Percentiles rank a stretch among this genome's conserved stretches.
Conservation (phyloP, 2,888 invertebrate species). For the Mayetiola destructor region DNA sequence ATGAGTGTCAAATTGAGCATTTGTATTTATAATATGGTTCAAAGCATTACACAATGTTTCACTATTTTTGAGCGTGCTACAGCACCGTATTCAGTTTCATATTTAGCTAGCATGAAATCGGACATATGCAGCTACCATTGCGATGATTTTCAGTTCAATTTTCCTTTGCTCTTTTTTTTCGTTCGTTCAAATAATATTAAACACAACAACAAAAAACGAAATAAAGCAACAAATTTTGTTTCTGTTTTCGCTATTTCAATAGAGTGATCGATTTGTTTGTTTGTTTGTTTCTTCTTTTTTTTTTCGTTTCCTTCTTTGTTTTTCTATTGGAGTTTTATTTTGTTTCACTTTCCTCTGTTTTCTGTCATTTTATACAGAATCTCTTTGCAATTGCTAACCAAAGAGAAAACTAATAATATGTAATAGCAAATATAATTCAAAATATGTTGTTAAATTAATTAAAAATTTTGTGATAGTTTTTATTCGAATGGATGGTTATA, state of each 20-base stretch:
- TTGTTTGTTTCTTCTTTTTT: not conserved
- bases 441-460: too few relatives aligned
- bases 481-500: too few relatives aligned
- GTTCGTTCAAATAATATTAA: too few relatives aligned
- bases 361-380: too few relatives aligned
- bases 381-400: too few relatives aligned
- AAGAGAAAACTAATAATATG: too few relatives aligned
- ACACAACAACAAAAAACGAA: too few relatives aligned
- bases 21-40: too few relatives aligned
- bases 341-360: not conserved
- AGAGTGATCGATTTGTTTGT: not conserved
- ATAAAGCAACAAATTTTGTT: too few relatives aligned
- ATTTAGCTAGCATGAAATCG: slow-evolving; percentile 12
- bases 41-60: slow-evolving; percentile 5
- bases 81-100: not conserved
- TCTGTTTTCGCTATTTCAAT: slow-evolving; percentile 8
- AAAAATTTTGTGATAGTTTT: too few relatives aligned
- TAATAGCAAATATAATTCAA: too few relatives aligned
- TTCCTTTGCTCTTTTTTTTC: slow-evolving; percentile 6
- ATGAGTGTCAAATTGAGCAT: not conserved
- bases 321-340: not conserved
- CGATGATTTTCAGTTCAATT: slow-evolving; percentile 8
- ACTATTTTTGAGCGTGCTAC: not conserved
- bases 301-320: not conserved
- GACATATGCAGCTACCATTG: slow-evolving; percentile 11